These are phyloP conservation scores for Cyprinella venusta DNA, from an alignment of 2,797 vertebrate species.

Conservation along the genomic window DNA sequence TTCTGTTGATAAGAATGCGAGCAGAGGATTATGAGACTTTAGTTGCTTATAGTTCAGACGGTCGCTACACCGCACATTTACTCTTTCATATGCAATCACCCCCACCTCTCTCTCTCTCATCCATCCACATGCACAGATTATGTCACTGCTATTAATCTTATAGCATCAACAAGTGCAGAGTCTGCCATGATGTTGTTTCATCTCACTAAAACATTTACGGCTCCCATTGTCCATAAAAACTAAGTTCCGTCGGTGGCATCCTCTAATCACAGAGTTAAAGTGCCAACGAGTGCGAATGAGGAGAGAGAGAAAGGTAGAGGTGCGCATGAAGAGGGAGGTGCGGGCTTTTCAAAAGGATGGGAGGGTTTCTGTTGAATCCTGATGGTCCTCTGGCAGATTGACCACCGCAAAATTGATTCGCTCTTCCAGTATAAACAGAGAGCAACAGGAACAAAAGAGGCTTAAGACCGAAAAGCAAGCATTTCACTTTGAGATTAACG, in stretches of 20 bases:
- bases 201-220: background rate
- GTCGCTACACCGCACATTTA: background rate
- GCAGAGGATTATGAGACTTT: slow-evolving; percentile 39
- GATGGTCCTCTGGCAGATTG: slow-evolving; percentile 56
- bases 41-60: slow-evolving; percentile 6
- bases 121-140: background rate
- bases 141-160: background rate
- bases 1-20: slow-evolving; percentile 38
- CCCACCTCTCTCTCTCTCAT: background rate
- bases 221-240: background rate
- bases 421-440: slow-evolving; percentile 36
- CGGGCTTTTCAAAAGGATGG: slow-evolving; percentile 3
- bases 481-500: slow-evolving; percentile 34
- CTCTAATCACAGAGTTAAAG: background rate
- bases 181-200: background rate
- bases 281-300: background rate
- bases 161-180: background rate
- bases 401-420: slow-evolving; percentile 49
- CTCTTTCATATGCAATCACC: slow-evolving; percentile 10
- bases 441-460: slow-evolving; percentile 42
- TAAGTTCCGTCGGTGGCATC: background rate
- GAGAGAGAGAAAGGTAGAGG: background rate
- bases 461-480: slow-evolving; percentile 31
- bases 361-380: slow-evolving; percentile 34
- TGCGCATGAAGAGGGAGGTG: background rate